Percentiles rank a stretch among this genome's conserved stretches.
These are phyloP conservation scores for Rhinolophus sinicus DNA, from an alignment of 2,113 vertebrate species.

Conservation along the genomic window DNA sequence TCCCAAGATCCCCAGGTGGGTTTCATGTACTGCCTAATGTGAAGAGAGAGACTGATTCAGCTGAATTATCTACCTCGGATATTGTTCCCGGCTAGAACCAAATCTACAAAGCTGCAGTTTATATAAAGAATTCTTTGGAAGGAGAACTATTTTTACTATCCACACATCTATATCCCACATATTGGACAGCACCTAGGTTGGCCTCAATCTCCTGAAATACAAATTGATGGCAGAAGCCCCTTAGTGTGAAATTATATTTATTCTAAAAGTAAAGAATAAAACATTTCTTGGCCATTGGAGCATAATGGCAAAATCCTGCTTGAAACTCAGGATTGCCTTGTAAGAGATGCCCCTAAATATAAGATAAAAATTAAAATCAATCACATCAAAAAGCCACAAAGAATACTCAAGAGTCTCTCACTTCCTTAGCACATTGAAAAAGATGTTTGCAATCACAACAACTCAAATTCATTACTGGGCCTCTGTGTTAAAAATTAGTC, in stretches of 20 bases:
- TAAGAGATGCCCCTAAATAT: background rate
- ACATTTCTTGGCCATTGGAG: background rate
- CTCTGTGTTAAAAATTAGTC: background rate
- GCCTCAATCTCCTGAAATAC: background rate
- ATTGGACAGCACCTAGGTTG: conserved; percentile 35
- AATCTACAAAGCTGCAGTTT: conserved; percentile 84
- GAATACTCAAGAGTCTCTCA: background rate
- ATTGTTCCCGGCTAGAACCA: conserved; percentile 82
- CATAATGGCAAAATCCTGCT: conserved; percentile 43
- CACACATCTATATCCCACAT: conserved; percentile 65
- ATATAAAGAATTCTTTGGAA: conserved; percentile 81
- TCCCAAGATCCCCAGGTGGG: conserved; percentile 92
- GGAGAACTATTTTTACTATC: conserved; percentile 66
- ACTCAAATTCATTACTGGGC: background rate
- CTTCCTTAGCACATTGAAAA: conserved; percentile 27
- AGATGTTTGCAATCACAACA: background rate
- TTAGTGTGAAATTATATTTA: conserved; percentile 34
- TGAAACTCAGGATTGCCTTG: background rate
- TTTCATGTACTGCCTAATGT: conserved; percentile 90
- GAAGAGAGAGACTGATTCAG: conserved; percentile 86
- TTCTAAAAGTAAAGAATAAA: background rate
- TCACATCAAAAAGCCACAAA: background rate
- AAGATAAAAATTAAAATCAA: background rate
- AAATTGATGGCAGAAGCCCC: conserved; percentile 45
- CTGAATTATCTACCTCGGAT: conserved; percentile 84